Evolutionary conservation across 1,140 invertebrate species (phyloP), one percentile per base, ranked within the genome.

Genomic region (Saccostrea echinata): DNA sequence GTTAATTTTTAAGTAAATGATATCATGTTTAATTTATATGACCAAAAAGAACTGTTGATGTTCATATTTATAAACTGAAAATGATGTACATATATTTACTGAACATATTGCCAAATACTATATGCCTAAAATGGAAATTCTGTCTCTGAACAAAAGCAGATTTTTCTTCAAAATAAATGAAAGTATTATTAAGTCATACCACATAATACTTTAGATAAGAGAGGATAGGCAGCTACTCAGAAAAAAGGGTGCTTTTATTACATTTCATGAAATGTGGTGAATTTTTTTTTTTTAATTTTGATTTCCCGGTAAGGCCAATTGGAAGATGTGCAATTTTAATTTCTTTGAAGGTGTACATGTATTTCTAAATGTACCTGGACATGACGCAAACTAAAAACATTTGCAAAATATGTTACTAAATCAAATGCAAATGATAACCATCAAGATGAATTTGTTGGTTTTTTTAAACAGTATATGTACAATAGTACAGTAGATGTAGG

Each of bases 291-390:
- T 30, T 51, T 52, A 52, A 4, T 27, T 3, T n/a, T 84, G n/a
- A 84, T 55, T 53, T 24, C 53, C 51, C 24, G n/a, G 27, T 84
- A 27, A 84, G 82, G 53, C 53, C 53, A 84, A 27, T 55, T 52
- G 51, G 51, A 53, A n/a, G 27, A 53, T 53, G 53, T 84, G 53
- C 53, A 52, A 52, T 55, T 53, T 52, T 52, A n/a, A 53, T 53
- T 84, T 30, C 82, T 11, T 27, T 84, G 12, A 30, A 30, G 11
- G 68, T 76, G 27, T 68, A 68, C 64, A n/a, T 24, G 18, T 61
- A 21, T 8, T 8, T 61, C 55, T 21, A 61, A 61, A 61, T 61
- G 21, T 6, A 21, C 18, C 55, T 61, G 21, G 16, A 61, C 21
- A n/a, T 61, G 16, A 6, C 6, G 55, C 55, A 61, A 43, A 43